A percentile compares a stretch with the other conserved stretches of the same genome.
Evolutionary conservation across 2,113 vertebrate genomes (phyloP).

Genomic region (Hippocampus comes): DNA sequence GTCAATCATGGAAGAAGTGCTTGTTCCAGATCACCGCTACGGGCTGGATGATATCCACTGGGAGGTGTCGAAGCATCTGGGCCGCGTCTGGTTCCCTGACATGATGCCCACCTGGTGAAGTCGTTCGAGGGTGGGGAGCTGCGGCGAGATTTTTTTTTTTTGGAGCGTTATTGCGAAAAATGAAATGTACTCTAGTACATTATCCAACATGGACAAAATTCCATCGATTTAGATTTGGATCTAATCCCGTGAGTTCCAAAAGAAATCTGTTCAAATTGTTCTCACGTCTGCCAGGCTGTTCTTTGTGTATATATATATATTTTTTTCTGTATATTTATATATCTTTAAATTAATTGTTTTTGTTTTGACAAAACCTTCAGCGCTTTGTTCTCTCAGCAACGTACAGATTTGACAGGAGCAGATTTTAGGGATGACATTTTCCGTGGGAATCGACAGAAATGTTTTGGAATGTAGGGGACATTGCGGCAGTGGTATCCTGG

Average conservation of each 20-base stretch:
- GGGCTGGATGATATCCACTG: constrained; percentile 94
- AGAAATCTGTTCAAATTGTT: constrained; percentile 3
- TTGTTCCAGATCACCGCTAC: constrained; percentile 92
- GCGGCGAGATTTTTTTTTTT: neutral
- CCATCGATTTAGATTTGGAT: neutral
- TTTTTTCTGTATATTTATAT: constrained; percentile 32
- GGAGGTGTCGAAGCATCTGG: constrained; percentile 96
- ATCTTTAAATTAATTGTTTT: constrained; percentile 8
- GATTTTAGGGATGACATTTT: neutral
- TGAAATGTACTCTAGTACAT: neutral
- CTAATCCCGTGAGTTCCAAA: neutral
- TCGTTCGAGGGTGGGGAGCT: neutral
- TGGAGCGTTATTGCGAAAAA: neutral
- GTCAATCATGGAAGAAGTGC: constrained; percentile 96
- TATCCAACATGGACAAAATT: constrained; percentile 5
- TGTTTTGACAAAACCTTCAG: constrained; percentile 12
- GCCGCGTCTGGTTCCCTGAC: constrained; percentile 95
- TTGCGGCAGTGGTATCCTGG: neutral
- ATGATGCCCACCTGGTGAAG: constrained; percentile 98
- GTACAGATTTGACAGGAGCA: constrained; percentile 2
- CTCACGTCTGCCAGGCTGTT: neutral
- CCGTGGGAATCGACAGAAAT: neutral
- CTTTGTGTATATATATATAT: neutral
- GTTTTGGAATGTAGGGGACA: constrained; percentile 2
- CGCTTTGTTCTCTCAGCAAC: constrained; percentile 27